Evolutionary conservation across 2,113 vertebrate species (phyloP).

Genomic region (Coryphaenoides rupestris): DNA sequence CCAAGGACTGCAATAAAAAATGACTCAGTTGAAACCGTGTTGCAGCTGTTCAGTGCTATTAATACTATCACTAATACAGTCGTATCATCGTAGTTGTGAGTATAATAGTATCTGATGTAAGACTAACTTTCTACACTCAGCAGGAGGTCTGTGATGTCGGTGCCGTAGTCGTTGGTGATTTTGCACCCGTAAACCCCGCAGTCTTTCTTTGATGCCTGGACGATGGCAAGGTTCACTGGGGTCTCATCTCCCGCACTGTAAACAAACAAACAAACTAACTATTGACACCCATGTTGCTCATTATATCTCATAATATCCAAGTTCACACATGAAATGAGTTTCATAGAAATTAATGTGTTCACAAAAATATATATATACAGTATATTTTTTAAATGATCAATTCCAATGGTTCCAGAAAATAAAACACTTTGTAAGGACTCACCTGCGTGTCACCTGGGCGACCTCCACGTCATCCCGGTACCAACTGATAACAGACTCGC

Average conservation of each 20-base stretch:
- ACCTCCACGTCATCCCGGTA: conserved; percentile 82
- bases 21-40: conserved; percentile 1
- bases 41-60: background rate
- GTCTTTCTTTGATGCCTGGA: conserved; percentile 84
- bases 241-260: conserved; percentile 89
- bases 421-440: conserved; percentile 38
- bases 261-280: conserved; percentile 22
- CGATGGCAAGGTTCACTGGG: conserved; percentile 85
- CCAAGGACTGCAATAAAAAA: conserved; percentile 75
- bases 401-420: background rate
- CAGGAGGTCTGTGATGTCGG: conserved; percentile 82
- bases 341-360: background rate
- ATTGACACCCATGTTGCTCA: background rate
- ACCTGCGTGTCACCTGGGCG: conserved; percentile 81
- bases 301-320: background rate
- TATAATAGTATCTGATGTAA: background rate
- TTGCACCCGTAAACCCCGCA: conserved; percentile 86
- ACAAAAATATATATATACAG: background rate
- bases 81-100: background rate
- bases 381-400: background rate
- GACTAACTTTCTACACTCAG: conserved; percentile 84
- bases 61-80: too few species aligned
- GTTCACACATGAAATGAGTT: background rate
- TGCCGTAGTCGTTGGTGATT: conserved; percentile 86
- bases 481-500: conserved; percentile 88